Percentiles rank a stretch among this genome's conserved stretches.
Conservation (phyloP, 2,797 vertebrate species). For the Spinus pinus region DNA sequence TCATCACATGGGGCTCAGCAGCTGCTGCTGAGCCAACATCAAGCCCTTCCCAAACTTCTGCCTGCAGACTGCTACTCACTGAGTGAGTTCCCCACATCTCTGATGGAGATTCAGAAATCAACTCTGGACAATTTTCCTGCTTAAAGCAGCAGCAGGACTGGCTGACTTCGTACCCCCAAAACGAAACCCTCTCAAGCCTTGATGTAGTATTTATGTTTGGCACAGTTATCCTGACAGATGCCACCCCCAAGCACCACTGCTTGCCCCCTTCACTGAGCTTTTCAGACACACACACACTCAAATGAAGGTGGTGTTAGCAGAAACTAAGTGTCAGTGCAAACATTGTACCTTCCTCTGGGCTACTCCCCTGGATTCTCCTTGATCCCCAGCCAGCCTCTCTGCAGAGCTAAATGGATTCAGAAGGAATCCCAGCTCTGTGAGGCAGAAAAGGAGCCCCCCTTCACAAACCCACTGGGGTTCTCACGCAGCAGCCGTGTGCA, state of each 20-base stretch:
- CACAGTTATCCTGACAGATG: background rate
- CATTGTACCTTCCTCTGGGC: too few species aligned
- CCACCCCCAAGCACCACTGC: background rate
- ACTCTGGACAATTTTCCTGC: background rate
- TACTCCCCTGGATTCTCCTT: background rate
- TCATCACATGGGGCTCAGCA: background rate
- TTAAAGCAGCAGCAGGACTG: background rate
- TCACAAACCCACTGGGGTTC: background rate
- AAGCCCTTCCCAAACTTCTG: background rate
- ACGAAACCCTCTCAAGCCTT: background rate
- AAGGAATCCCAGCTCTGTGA: background rate
- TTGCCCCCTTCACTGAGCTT: background rate
- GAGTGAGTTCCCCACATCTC: background rate
- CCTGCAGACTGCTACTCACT: too few species aligned
- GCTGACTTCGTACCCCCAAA: background rate
- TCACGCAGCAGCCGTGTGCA: background rate
- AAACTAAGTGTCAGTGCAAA: background rate
- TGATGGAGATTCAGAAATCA: accelerated
- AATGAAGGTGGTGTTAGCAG: background rate
- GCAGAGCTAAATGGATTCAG: background rate
- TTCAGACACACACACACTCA: background rate
- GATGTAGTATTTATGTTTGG: accelerated
- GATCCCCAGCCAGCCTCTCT: background rate
- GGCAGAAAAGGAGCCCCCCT: background rate
- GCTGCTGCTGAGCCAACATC: background rate